These are phyloP conservation scores for Echeneis naucrates DNA, from an alignment of 2,797 vertebrate genomes.

Conservation along the genomic window DNA sequence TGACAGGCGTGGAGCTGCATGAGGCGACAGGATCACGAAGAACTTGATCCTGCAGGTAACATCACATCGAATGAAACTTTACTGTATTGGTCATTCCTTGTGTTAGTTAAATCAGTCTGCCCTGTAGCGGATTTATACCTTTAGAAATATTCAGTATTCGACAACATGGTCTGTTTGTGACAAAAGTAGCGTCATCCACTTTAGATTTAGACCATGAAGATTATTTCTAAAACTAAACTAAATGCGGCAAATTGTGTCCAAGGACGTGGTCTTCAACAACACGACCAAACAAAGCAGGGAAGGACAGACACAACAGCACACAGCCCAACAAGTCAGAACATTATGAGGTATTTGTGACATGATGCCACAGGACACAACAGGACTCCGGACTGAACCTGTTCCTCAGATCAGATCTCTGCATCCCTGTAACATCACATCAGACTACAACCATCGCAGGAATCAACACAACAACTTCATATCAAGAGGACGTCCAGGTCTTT, in stretches of 20 bases:
- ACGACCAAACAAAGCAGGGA: not conserved
- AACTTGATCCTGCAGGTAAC: not conserved
- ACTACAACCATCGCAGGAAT: no score
- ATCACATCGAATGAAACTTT: constrained; percentile 1
- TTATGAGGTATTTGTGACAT: not conserved
- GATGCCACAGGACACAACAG: not conserved
- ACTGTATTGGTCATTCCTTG: not conserved
- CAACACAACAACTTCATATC: no score
- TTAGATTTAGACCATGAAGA: not conserved
- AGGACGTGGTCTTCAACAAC: not conserved
- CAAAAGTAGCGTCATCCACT: no score
- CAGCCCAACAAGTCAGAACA: not conserved
- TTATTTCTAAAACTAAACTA: not conserved
- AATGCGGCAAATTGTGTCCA: not conserved
- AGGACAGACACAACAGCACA: not conserved
- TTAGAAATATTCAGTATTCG: no score
- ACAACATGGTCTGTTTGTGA: no score
- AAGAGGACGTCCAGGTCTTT: no score
- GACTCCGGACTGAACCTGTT: not conserved
- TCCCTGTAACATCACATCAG: no score
- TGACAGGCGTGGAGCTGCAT: constrained; percentile 41
- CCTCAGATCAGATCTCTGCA: no score
- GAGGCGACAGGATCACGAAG: constrained; percentile 7
- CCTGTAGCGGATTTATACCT: not conserved
- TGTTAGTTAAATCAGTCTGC: not conserved